Base-by-base conservation (phyloP, 1,140 invertebrate species). In the Drosophila bifasciata region DNA sequence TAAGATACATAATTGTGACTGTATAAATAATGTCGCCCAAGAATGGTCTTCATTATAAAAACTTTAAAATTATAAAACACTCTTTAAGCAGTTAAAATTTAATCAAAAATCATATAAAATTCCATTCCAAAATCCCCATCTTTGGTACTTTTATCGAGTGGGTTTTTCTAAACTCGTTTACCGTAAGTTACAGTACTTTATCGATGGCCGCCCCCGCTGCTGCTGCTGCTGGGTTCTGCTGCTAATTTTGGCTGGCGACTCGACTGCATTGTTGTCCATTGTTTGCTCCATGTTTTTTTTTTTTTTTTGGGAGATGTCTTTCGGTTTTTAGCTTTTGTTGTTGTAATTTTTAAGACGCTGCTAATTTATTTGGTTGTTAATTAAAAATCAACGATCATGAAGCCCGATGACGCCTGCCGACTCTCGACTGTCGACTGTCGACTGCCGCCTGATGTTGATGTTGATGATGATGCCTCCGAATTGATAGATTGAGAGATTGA, bases 401-500 rank as follows among this genome's bases (percentile, higher is more conserved):
- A 11, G 32, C 32, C 32, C 9, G 32, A 36, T 36, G 32, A 36
- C 32, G 32, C 32, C 9, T 36, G 32, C 11, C 32, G 25, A 2
- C 25, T 9, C 8, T 5, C 5, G 5, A 0, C 5, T 7, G 25
- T 8, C 8, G 28, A 9, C 32, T 11, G 32, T 8, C 23, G 23
- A 8, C 9, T 3, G 32, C 32, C 32, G 28, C 9, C 28, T 11
- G 28, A 32, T 32, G 32, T 32, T 32, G 32, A 53, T 68, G 58
- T 43, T 56, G 57, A 48, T 58, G 60, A 46, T 68, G 75, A 73
- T 68, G 46, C 61, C 52, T 53, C 48, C 62, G n/a, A 75, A 73
- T 68, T 77, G 69, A 41, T 70, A 68, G 60, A 86, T 85, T 85
- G 81, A 76, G 62, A 85, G 61, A 86, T 88, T 86, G 83, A 86